A percentile compares a stretch with the other conserved stretches of the same genome.
These are phyloP conservation scores for Drosophila littoralis DNA, from an alignment of 1,140 invertebrate species.

Conservation along the genomic window DNA sequence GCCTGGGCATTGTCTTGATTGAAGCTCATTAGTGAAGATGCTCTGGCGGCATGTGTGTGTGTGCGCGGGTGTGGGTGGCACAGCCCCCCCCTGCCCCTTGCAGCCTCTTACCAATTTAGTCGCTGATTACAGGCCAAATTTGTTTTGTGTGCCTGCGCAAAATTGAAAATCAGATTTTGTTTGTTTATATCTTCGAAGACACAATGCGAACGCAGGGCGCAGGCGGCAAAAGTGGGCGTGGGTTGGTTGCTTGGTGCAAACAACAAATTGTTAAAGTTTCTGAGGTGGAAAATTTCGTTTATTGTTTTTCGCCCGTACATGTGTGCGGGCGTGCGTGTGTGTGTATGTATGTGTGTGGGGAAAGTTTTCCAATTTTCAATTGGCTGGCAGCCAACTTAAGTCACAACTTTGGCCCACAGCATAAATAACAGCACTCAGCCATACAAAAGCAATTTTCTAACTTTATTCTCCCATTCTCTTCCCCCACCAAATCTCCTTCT, in stretches of 20 bases:
- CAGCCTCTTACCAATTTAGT: constrained; percentile 63
- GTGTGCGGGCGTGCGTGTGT: neutral
- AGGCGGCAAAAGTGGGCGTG: too few species aligned
- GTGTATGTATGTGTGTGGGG: constrained; percentile 18
- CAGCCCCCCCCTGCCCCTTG: too few species aligned
- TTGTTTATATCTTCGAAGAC: constrained; percentile 70
- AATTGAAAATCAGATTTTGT: constrained; percentile 82
- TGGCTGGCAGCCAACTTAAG: constrained; percentile 58
- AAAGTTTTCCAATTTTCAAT: constrained; percentile 82
- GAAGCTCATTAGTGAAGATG: constrained; percentile 67
- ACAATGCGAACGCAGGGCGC: constrained; percentile 2
- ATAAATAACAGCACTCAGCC: constrained; percentile 62
- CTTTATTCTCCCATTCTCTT: constrained; percentile 50
- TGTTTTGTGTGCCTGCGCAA: constrained; percentile 73
- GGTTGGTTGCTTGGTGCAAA: neutral
- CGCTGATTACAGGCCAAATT: constrained; percentile 80
- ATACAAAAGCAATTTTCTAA: constrained; percentile 66
- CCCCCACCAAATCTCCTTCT: neutral
- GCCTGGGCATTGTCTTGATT: constrained; percentile 75
- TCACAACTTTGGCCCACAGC: constrained; percentile 39
- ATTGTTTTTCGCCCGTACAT: constrained; percentile 55
- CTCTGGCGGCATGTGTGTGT: constrained; percentile 3
- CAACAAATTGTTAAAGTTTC: constrained; percentile 82
- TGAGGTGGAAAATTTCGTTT: constrained; percentile 83
- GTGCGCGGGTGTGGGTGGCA: constrained; percentile 35